Conservation (phyloP, 2,797 vertebrate species). For the Molossus alvarezi region DNA sequence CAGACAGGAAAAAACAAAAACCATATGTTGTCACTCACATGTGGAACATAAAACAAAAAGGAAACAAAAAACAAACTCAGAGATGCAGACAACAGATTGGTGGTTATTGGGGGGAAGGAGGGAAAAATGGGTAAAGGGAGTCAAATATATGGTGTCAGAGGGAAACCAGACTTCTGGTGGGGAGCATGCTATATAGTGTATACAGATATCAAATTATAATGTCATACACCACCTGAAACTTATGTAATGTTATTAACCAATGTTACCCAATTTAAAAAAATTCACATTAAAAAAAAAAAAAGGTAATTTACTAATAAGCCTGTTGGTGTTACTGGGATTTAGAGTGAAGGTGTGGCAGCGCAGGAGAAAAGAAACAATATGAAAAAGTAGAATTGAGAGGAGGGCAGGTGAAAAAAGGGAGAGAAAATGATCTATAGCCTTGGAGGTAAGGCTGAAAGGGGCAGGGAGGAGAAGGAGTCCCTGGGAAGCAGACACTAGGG, state of each 20-base stretch:
- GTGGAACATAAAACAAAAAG: neutral
- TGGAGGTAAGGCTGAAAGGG: neutral
- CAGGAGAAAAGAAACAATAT: slow-evolving; percentile 15
- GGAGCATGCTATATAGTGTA: neutral
- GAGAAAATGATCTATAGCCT: neutral
- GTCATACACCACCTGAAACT: neutral
- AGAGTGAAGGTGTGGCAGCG: neutral
- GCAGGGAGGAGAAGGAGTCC: no score
- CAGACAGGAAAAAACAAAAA: neutral
- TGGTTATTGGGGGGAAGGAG: neutral
- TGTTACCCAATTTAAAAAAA: neutral
- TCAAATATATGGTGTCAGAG: neutral
- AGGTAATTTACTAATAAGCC: slow-evolving; percentile 25
- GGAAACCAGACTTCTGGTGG: neutral
- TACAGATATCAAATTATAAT: neutral
- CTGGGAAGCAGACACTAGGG: neutral
- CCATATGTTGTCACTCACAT: neutral
- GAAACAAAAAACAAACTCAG: neutral
- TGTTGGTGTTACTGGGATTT: neutral
- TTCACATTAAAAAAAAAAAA: neutral
- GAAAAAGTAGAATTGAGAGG: neutral
- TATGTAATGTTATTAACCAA: neutral
- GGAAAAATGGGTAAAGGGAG: neutral
- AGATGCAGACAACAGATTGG: neutral
- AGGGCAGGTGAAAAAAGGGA: neutral